Evolutionary conservation across 2,888 invertebrate genomes (phyloP).

Genomic region (Alitta virens): DNA sequence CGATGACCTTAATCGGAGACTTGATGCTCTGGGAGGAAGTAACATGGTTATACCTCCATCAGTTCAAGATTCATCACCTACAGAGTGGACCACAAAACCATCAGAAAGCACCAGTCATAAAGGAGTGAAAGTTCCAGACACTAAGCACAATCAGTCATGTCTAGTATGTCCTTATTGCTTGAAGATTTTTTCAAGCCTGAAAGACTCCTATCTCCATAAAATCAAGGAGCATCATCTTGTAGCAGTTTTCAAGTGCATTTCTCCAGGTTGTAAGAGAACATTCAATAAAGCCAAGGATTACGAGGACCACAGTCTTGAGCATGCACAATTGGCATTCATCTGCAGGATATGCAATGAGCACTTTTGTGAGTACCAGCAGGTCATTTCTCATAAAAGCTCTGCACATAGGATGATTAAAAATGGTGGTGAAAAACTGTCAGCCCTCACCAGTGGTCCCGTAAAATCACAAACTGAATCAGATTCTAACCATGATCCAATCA

Average conservation of each 20-base stretch:
- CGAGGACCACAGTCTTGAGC: conserved; percentile 17
- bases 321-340: conserved; percentile 25
- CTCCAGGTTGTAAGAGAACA: conserved; percentile 9
- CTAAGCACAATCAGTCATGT: not conserved
- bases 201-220: conserved; percentile 19
- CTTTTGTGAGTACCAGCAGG: conserved; percentile 3
- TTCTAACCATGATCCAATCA: conserved; percentile 4
- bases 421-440: not conserved
- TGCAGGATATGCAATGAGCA: conserved; percentile 28
- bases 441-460: no score
- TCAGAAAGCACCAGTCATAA: no score
- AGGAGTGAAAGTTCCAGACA: not conserved
- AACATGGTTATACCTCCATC: no score
- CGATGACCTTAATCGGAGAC: no score
- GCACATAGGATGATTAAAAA: conserved; percentile 2
- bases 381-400: conserved; percentile 16
- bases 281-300: conserved; percentile 21
- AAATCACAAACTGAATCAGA: not conserved
- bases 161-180: conserved; percentile 20
- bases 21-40: no score
- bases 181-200: not conserved
- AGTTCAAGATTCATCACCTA: no score
- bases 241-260: conserved; percentile 21
- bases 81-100: no score
- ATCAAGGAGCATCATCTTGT: conserved; percentile 17